Evolutionary conservation across 1,140 invertebrate species (phyloP).

Genomic region (Carposina sasakii): DNA sequence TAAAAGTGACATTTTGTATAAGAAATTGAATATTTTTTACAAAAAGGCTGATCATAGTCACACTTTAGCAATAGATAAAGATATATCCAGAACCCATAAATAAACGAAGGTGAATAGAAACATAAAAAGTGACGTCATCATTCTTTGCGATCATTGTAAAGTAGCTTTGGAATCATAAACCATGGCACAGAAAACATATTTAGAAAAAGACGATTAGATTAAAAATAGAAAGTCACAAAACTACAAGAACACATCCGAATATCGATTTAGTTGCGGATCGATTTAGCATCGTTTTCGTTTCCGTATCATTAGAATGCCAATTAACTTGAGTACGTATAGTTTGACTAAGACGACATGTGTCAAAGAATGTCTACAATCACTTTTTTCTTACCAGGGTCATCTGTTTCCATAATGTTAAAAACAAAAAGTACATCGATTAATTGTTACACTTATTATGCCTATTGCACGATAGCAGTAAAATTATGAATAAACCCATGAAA

Average conservation of each 20-base stretch:
- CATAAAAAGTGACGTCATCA: no score
- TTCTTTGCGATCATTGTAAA: no score
- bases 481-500: no score
- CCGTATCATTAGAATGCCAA: neutral
- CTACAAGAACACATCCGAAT: slow-evolving; percentile 11
- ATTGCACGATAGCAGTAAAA: no score
- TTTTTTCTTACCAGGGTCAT: slow-evolving; percentile 56
- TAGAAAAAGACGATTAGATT: slow-evolving; percentile 5
- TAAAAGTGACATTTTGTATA: no score
- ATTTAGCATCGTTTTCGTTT: neutral
- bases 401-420: slow-evolving; percentile 60
- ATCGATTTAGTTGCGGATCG: slow-evolving; percentile 31
- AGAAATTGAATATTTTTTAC: no score
- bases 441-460: no score
- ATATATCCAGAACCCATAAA: no score
- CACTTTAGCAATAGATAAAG: no score
- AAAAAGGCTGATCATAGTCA: no score
- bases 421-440: slow-evolving; percentile 55
- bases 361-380: slow-evolving; percentile 29
- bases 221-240: neutral
- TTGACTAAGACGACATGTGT: slow-evolving; percentile 24
- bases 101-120: no score
- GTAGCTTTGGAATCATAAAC: no score
- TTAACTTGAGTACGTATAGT: slow-evolving; percentile 21
- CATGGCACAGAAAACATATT: slow-evolving; percentile 10